Conservation (phyloP, 2,888 invertebrate species). For the Erynnis tages region DNA sequence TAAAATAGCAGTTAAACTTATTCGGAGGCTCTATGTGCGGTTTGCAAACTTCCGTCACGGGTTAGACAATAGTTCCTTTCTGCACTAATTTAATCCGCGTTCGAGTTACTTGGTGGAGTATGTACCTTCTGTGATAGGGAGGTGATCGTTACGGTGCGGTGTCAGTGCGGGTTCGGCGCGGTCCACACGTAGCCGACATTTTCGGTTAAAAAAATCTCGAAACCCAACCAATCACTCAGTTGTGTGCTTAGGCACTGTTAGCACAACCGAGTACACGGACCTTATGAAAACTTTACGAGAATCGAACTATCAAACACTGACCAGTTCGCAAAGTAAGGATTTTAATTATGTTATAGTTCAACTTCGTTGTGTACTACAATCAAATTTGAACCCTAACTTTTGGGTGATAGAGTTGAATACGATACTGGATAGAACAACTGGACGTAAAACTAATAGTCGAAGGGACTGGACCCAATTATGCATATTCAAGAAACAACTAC, state of each 20-base stretch:
- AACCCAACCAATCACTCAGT: neutral
- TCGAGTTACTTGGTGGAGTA: no score
- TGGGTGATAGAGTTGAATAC: neutral
- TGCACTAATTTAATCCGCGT: no score
- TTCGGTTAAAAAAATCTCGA: no score
- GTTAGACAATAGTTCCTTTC: no score
- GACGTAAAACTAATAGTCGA: neutral
- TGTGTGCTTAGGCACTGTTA: conserved; percentile 4
- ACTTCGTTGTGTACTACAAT: neutral
- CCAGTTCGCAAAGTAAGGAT: neutral
- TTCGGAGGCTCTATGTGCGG: no score
- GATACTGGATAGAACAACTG: neutral
- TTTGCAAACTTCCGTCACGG: no score
- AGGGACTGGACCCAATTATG: conserved; percentile 11
- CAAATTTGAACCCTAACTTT: neutral
- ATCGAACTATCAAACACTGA: conserved; percentile 1
- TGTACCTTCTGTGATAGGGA: no score
- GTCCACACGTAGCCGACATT: no score
- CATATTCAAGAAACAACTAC: conserved; percentile 3
- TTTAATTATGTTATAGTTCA: conserved; percentile 7
- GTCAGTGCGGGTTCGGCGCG: no score
- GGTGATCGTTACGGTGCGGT: no score
- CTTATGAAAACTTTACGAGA: conserved; percentile 4
- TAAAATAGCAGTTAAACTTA: no score
- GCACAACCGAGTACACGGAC: neutral